Evolutionary conservation across 2,888 invertebrate species (phyloP), one percentile per base, ranked within the genome.

Genomic region (Tetranychus piercei): DNA sequence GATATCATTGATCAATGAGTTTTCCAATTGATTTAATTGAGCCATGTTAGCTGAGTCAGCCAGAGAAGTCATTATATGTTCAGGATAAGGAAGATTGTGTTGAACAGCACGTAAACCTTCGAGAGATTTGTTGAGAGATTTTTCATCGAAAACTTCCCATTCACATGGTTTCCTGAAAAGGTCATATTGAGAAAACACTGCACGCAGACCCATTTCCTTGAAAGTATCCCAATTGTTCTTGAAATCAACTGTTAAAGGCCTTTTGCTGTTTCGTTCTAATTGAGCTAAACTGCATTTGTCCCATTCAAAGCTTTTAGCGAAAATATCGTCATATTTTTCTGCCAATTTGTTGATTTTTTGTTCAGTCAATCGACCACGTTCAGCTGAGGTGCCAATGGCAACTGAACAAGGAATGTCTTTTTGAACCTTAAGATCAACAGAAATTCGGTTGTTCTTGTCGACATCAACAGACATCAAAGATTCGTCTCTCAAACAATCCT

Each of bases 341-440:
- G 71, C 18, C 22, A 74, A 65, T 65, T 74, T 65, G 55, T 71
- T 45, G 45, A 74, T 74, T 55, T 71, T 74, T 43, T 64, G 69
- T n/a, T 55, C 72, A 34, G 72, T 72, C 44, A 72, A 44, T 45
- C 34, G 15, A 43, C 45, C 44, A 9, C 72, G 72, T 20, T 72
- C 9, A 1, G 15, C 72, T 6, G 34, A n/a, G 72, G 18, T 44
- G 1, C 44, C 44, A 44, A 72, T 1, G 11, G n/a, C 15, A 20
- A 72, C 15, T 20, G 72, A 20, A 43, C 72, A 72, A 18, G 72
- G 69, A 69, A 23, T 7, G 23, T 1, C 9, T 1, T 69, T 6
- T 20, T n/a, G 6, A 69, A 23, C 20, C 11, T 20, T 18, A 22
- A 69, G 22, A 11, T 20, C 11, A 20, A 69, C 34, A 23, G 18